Evolutionary conservation across 2,888 invertebrate genomes (phyloP), one percentile per base, ranked within the genome.

Genomic region (Drosophila algonquin): DNA sequence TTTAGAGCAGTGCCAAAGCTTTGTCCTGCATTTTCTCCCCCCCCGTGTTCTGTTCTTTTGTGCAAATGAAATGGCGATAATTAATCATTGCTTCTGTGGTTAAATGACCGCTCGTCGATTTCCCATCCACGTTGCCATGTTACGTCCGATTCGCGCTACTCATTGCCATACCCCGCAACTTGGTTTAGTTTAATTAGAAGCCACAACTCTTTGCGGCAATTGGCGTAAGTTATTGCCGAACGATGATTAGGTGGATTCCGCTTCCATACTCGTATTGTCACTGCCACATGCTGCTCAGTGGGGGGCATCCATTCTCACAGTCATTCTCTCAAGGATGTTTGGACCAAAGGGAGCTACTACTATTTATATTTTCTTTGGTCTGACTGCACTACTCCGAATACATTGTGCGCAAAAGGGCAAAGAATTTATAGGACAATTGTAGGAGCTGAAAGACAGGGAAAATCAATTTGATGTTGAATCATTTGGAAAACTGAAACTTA

Each of bases 361-460:
- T 21, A 21, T 21, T 21, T 21, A 21, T 21, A 21, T 21, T 21
- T 21, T 2, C 21, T 21, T 21, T 21, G 21, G 21, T 21, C 21
- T 21, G 21, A 1, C 21, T 21, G 21, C 21, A 2, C 72, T 76
- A 88, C 35, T 90, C 75, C 7, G 73, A 59, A 57, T 91, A 91
- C 89, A 91, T 91, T 2, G 91, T 91, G 8, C 90, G 83, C 12
- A 91, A 53, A 2, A 91, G 63, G 2, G 91, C 91, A 46, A 91
- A 91, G 59, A 91, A 91, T 63, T 91, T 91, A 60, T 91, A 91
- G 6, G 91, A 91, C 2, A 91, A 64, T 54, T 90, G 90, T 35
- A 90, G 73, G 6, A 91, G 75, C 91, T 91, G 73, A 1, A 85
- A 85, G 45, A 50, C 0, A 14, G 30, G 32, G n/a, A n/a, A 3